These are phyloP conservation scores for Petrocephalus zakoni DNA, from an alignment of 2,113 vertebrate species.

Conservation along the genomic window DNA sequence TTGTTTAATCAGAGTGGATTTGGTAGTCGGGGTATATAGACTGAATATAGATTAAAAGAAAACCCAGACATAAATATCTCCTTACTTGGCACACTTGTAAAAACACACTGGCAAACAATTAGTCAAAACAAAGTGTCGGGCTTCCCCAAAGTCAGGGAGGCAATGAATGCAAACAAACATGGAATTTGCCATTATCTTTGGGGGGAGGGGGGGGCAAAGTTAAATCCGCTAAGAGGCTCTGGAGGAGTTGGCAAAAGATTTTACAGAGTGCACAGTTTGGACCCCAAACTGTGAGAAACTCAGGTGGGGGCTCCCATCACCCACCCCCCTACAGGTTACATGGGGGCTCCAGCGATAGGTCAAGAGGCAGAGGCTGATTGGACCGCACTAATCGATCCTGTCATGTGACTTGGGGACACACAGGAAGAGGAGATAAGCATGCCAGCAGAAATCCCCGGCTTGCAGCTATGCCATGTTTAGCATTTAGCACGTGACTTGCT, in stretches of 20 bases:
- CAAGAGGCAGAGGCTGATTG: neutral
- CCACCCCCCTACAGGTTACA: neutral
- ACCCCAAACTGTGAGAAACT: neutral
- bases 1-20: neutral
- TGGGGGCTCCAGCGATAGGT: neutral
- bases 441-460: neutral
- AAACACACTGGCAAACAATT: slow-evolving; percentile 28
- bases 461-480: neutral
- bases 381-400: neutral
- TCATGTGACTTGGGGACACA: too few relatives aligned
- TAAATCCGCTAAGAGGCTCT: neutral
- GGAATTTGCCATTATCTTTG: neutral
- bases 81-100: slow-evolving; percentile 2
- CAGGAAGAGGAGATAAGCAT: neutral
- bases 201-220: neutral
- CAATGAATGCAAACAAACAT: neutral
- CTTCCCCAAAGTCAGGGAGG: neutral
- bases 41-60: neutral
- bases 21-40: neutral
- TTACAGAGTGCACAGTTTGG: neutral
- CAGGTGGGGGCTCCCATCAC: neutral
- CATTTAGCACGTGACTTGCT: neutral
- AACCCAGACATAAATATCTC: neutral
- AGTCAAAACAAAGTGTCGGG: neutral
- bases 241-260: neutral